Evolutionary conservation across 2,113 vertebrate species (phyloP).

Genomic region (Lagopus muta): DNA sequence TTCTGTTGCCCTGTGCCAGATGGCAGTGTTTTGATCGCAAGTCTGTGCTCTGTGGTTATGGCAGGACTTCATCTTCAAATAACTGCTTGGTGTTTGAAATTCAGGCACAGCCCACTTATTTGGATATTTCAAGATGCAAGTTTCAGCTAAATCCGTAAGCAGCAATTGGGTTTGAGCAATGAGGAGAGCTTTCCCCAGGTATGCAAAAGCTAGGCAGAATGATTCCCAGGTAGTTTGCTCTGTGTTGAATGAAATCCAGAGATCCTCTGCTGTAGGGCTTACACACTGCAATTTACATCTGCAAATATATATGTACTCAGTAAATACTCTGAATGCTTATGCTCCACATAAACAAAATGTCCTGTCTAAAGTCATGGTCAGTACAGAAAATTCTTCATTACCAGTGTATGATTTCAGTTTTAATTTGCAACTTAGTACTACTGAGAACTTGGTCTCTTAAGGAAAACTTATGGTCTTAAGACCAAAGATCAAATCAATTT

Average conservation of each 20-base stretch:
- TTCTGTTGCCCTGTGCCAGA: neutral
- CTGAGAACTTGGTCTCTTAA: neutral
- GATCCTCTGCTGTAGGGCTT: neutral
- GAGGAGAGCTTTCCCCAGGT: slow-evolving; percentile 11
- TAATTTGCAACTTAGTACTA: neutral
- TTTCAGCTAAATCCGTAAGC: neutral
- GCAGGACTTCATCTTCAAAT: slow-evolving; percentile 37
- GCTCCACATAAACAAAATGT: neutral
- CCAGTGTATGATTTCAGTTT: neutral
- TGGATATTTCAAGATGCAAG: slow-evolving; percentile 23
- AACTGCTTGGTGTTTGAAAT: slow-evolving; percentile 17
- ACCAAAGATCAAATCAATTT: neutral
- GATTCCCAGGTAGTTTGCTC: slow-evolving; percentile 10
- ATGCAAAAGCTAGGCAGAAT: neutral
- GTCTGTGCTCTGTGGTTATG: slow-evolving; percentile 54
- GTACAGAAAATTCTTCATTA: neutral
- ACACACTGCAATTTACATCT: neutral
- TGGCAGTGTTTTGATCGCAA: neutral
- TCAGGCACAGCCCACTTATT: neutral
- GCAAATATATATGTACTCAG: neutral
- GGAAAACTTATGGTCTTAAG: neutral
- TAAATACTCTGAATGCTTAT: neutral
- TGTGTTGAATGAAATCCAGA: neutral
- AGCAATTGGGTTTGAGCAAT: neutral
- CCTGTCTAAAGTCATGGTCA: neutral